phyloP scores from a whole-genome alignment of 2,888 invertebrate species.

The Parnassius mnemosyne region DNA sequence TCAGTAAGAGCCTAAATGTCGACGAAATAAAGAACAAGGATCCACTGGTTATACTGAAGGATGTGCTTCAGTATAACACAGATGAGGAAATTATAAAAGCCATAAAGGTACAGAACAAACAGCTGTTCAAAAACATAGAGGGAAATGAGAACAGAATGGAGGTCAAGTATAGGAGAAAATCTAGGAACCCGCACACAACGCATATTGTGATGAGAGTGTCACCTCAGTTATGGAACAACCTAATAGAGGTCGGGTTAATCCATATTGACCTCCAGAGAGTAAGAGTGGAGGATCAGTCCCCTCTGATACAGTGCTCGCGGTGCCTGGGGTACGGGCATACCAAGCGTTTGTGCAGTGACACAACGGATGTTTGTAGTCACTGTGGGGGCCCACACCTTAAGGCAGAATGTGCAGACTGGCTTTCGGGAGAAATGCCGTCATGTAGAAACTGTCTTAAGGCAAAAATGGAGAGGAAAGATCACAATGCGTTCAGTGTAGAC shows the following conservation, averaged over 20 bases:
- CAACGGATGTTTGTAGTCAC: neutral
- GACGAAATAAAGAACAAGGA: neutral
- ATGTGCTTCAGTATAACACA: neutral
- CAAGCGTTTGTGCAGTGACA: too few relatives aligned
- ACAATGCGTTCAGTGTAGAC: too few relatives aligned
- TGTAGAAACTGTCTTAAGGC: neutral
- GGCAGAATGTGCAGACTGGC: neutral
- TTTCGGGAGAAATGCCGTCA: neutral
- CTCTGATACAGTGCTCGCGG: too few relatives aligned
- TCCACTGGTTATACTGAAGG: neutral
- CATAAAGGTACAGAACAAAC: neutral
- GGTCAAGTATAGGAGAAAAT: neutral
- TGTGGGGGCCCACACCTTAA: neutral
- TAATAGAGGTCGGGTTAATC: too few relatives aligned
- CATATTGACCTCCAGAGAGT: too few relatives aligned
- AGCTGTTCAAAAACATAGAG: neutral
- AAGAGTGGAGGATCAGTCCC: too few relatives aligned
- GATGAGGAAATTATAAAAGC: neutral
- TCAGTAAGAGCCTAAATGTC: too few relatives aligned
- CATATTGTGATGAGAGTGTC: neutral
- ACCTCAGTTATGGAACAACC: neutral
- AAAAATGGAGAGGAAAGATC: neutral
- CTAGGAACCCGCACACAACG: neutral
- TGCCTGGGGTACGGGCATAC: too few relatives aligned
- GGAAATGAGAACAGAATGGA: neutral